Conservation (phyloP, 2,797 vertebrate species). For the Premnoplex brunnescens region DNA sequence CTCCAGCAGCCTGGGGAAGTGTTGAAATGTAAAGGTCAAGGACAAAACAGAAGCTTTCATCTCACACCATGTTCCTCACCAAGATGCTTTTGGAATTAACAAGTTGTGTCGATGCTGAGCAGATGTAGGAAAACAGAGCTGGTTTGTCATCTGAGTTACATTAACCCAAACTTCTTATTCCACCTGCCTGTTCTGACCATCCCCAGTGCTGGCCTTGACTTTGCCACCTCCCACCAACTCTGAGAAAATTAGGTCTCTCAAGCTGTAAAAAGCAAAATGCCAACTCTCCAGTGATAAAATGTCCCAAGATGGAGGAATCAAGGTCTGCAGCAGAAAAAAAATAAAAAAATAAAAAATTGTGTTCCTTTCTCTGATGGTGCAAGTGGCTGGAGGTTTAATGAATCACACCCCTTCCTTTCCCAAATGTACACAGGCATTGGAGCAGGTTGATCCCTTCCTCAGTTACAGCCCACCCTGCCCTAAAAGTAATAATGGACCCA, state of each 20-base stretch:
- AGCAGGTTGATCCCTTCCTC: not conserved
- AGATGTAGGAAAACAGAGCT: not conserved
- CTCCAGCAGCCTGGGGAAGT: not conserved
- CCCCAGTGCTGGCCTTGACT: not conserved
- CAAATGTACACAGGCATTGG: not conserved
- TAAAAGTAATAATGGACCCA: not conserved
- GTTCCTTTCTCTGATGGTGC: not conserved
- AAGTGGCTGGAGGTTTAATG: not conserved
- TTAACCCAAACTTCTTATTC: not conserved
- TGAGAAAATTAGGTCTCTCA: not conserved
- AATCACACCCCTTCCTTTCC: not conserved
- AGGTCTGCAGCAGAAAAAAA: not conserved
- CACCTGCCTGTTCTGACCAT: not conserved
- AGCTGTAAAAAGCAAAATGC: not conserved
- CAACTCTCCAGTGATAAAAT: not conserved
- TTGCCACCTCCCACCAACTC: not conserved
- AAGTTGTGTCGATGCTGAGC: not conserved
- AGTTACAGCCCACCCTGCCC: accelerated
- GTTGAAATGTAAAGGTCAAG: conserved; percentile 48
- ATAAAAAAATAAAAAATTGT: too few relatives aligned
- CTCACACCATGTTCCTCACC: not conserved
- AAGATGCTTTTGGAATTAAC: not conserved
- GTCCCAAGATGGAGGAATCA: not conserved
- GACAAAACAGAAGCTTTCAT: not conserved
- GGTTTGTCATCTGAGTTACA: not conserved